Evolutionary conservation across 2,797 vertebrate species (phyloP).

Genomic region (Phaenicophaeus curvirostris): DNA sequence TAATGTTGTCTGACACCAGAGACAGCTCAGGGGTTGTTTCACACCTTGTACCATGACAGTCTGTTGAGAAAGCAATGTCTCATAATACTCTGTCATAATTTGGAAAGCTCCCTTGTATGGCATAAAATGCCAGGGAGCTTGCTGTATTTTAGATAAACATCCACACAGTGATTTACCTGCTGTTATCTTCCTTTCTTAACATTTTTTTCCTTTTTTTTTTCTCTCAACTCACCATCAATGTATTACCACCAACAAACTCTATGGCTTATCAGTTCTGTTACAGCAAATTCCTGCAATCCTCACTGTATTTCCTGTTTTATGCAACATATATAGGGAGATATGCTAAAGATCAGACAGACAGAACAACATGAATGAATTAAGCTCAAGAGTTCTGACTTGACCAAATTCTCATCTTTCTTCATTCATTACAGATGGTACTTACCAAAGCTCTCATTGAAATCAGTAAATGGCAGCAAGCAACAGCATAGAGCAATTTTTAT

Average conservation of each 20-base stretch:
- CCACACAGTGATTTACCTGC: neutral
- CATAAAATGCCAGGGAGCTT: neutral
- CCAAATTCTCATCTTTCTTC: neutral
- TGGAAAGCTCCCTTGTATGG: neutral
- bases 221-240: neutral
- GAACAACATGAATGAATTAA: neutral
- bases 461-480: neutral
- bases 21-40: neutral
- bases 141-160: neutral
- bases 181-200: neutral
- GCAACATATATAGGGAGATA: neutral
- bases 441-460: neutral
- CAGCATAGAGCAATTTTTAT: neutral
- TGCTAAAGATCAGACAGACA: neutral
- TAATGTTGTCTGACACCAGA: neutral
- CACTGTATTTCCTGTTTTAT: neutral
- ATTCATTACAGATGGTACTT: neutral
- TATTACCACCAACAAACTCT: neutral
- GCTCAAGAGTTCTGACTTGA: neutral
- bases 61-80: neutral
- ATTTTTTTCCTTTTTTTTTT: neutral
- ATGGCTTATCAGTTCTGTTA: neutral
- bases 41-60: neutral
- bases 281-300: neutral
- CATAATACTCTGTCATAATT: neutral